Conservation (phyloP, 2,113 vertebrate species). For the Callorhinus ursinus region DNA sequence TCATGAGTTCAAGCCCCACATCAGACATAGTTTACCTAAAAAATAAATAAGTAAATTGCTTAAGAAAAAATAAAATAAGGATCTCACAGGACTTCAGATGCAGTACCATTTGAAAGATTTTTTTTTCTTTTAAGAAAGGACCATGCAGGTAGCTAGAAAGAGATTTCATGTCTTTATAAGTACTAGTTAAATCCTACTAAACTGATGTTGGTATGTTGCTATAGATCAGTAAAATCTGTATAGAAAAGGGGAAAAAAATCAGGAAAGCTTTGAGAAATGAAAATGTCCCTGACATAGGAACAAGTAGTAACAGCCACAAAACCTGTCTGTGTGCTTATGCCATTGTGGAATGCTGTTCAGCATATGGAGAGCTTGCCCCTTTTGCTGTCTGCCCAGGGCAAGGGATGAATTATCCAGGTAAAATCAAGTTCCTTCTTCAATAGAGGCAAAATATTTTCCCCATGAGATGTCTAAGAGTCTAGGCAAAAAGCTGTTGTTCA, state of each 20-base stretch:
- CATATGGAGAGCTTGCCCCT: conserved; percentile 59
- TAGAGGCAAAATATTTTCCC: conserved; percentile 19
- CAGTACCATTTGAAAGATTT: neutral
- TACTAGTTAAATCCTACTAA: neutral
- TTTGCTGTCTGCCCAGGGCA: conserved; percentile 55
- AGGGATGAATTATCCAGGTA: conserved; percentile 61
- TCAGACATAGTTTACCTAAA: neutral
- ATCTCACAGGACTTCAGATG: neutral
- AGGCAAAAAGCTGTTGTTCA: neutral
- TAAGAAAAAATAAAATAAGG: neutral
- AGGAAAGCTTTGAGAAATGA: conserved; percentile 40
- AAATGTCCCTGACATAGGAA: conserved; percentile 39
- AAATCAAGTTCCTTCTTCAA: conserved; percentile 45
- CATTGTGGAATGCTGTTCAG: conserved; percentile 33
- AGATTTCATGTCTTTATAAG: conserved; percentile 9
- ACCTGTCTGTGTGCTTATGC: neutral
- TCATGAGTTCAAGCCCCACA: neutral
- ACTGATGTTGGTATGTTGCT: neutral
- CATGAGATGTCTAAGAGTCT: neutral
- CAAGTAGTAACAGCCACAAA: conserved; percentile 64
- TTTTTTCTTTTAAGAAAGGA: neutral
- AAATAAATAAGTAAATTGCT: neutral
- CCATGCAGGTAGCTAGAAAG: neutral
- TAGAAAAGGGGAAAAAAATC: conserved; percentile 19
- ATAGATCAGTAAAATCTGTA: conserved; percentile 29